Evolutionary conservation across 2,797 vertebrate genomes (phyloP).

Genomic region (Pseudomugil tenellus): DNA sequence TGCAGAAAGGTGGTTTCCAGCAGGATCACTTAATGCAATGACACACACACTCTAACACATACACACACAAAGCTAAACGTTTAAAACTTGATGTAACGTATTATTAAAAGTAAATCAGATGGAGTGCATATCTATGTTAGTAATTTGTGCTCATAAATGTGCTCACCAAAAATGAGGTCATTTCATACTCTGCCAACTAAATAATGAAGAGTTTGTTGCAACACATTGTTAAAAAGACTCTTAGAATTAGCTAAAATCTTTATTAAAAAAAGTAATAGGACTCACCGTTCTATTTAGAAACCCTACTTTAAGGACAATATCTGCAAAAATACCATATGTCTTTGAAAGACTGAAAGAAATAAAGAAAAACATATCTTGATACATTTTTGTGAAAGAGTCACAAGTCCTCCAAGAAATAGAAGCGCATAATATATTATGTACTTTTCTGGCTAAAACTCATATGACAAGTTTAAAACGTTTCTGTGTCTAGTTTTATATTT

Average conservation of each 20-base stretch:
- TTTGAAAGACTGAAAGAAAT: too few species aligned
- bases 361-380: too few species aligned
- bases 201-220: conserved; percentile 1
- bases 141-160: neutral
- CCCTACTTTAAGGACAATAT: neutral
- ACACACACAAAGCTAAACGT: conserved; percentile 15
- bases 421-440: neutral
- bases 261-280: neutral
- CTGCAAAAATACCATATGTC: too few species aligned
- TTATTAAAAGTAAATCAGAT: neutral
- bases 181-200: neutral
- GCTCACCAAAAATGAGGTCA: neutral
- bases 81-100: neutral
- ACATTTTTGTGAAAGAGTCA: neutral
- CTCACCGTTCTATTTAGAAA: neutral
- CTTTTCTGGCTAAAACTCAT: neutral
- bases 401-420: neutral
- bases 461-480: neutral
- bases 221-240: neutral
- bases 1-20: conserved; percentile 69
- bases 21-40: conserved; percentile 35
- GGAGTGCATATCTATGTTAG: neutral
- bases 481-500: neutral
- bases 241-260: neutral
- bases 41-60: conserved; percentile 3